phyloP scores from a whole-genome alignment of 2,113 vertebrate species.

The Oreochromis spilurus region DNA sequence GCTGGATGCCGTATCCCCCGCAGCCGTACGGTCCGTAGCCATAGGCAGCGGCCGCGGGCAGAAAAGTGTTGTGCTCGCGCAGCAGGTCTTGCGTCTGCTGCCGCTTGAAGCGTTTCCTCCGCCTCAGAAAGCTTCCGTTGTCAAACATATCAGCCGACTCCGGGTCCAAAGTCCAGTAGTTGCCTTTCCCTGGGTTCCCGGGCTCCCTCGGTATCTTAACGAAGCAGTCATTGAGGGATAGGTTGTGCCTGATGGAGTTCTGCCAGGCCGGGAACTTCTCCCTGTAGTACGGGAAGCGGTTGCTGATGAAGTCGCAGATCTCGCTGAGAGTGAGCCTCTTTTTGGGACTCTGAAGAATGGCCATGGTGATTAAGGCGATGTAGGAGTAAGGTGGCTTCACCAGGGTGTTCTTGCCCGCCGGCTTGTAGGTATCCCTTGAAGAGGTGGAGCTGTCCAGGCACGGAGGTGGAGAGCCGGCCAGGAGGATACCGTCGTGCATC shows the following conservation, averaged over 20 bases:
- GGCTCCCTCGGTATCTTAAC: slow-evolving; percentile 86
- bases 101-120: slow-evolving; percentile 90
- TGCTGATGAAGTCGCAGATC: slow-evolving; percentile 85
- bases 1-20: slow-evolving; percentile 85
- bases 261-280: slow-evolving; percentile 88
- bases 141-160: slow-evolving; percentile 92
- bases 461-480: slow-evolving; percentile 65
- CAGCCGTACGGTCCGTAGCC: slow-evolving; percentile 84
- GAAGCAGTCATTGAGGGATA: slow-evolving; percentile 84
- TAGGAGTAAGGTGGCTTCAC: slow-evolving; percentile 94
- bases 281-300: slow-evolving; percentile 82
- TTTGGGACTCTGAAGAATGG: slow-evolving; percentile 91
- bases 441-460: slow-evolving; percentile 67
- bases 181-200: slow-evolving; percentile 87
- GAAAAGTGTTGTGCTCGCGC: slow-evolving; percentile 72
- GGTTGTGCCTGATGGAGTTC: slow-evolving; percentile 84
- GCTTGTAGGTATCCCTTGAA: slow-evolving; percentile 69
- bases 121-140: slow-evolving; percentile 86
- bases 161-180: slow-evolving; percentile 90
- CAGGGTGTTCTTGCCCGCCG: slow-evolving; percentile 79
- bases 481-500: slow-evolving; percentile 74
- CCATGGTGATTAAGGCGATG: slow-evolving; percentile 93
- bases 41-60: slow-evolving; percentile 74
- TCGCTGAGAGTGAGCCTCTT: slow-evolving; percentile 90
- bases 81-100: slow-evolving; percentile 83